Evolutionary conservation across 2,113 vertebrate genomes (phyloP), one percentile per base, ranked within the genome.

Genomic region (Erythrolamprus reginae): DNA sequence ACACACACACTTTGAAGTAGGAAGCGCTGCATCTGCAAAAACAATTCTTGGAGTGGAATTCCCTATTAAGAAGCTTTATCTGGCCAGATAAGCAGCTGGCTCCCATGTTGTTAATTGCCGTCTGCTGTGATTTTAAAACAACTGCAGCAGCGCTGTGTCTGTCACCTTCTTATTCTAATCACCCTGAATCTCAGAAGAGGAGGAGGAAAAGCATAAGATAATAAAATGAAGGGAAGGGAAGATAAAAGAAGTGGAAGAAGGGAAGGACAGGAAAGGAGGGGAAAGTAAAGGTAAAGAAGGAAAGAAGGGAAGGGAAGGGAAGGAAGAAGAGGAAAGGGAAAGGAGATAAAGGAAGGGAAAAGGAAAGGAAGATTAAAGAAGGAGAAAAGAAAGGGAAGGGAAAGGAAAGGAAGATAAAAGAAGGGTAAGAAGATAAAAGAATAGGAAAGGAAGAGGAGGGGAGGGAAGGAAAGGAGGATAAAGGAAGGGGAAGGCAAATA

Each of bases 141-240:
- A 98, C 97, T 98, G 97, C 96, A 97, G 97, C 96, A 97, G 96
- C 94, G 97, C 97, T 97, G 97, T 97, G 96, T 94, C 96, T 96
- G 97, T 97, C 96, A 97, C 97, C 97, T 98, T 97, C 97, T 97
- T 97, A 97, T 97, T 98, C 96, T 98, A 98, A 98, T 98, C 97
- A 96, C 95, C 95, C 96, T 95, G 97, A 97, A 98, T 97, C 96
- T 97, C 97, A 96, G 56, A 84, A 58, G 28, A n/a, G n/a, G 56
- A 5, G 55, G 13, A 26, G 42, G 38, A 28, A 56, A 47, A n/a
- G 10, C 61, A 84, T 33, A 83, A 38, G 47, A 47, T 45, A 96
- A 96, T 96, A 97, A 33, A 53, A 52, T 19, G 33, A 53, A n/a
- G 17, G 2, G 0, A 42, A 42, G 15, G 19, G 13, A 19, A 38